Evolutionary conservation across 2,888 invertebrate genomes (phyloP).

Genomic region (Poecilobothrus nobilitatus): DNA sequence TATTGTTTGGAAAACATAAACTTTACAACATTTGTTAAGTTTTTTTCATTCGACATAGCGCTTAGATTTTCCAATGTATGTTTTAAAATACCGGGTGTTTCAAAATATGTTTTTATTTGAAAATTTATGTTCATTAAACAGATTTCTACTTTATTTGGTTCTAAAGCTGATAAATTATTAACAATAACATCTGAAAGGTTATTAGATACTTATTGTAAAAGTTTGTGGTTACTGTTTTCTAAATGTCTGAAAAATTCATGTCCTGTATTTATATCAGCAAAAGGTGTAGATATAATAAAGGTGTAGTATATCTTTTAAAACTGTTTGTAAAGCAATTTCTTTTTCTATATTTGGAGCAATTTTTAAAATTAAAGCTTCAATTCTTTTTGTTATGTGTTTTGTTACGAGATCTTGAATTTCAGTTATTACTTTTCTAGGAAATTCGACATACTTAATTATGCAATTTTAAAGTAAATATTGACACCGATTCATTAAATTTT

Average conservation of each 20-base stretch:
- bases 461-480: no score
- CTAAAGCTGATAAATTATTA: not conserved
- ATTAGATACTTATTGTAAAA: no score
- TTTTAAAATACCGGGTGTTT: not conserved
- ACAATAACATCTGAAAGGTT: no score
- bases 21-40: not conserved
- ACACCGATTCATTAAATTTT: not conserved
- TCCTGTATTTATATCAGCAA: no score
- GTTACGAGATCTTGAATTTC: not conserved
- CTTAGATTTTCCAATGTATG: not conserved
- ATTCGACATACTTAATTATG: not conserved
- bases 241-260: no score
- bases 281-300: no score
- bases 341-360: no score
- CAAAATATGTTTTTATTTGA: slow-evolving; percentile 7
- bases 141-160: not conserved
- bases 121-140: slow-evolving; percentile 1
- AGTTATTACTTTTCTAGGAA: not conserved
- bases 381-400: not conserved
- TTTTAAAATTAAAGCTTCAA: no score
- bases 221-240: no score
- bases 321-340: no score
- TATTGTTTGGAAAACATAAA: no score
- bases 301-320: no score
- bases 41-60: not conserved